Percentiles rank a stretch among this genome's conserved stretches.
Evolutionary conservation across 2,888 invertebrate species (phyloP).

Genomic region (Antitype chi): DNA sequence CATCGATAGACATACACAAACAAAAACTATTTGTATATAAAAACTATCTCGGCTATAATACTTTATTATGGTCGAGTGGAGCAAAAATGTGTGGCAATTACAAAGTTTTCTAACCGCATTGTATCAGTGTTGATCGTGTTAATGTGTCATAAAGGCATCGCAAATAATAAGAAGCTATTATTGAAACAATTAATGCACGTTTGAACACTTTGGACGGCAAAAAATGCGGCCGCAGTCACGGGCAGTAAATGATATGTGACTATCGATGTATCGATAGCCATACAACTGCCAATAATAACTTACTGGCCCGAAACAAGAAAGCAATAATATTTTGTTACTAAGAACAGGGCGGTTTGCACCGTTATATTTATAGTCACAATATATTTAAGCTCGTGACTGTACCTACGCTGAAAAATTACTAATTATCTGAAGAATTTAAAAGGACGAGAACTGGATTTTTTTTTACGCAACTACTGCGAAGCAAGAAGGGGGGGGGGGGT

Average conservation of each 20-base stretch:
- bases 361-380: constrained; percentile 36
- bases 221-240: constrained; percentile 41
- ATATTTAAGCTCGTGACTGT: constrained; percentile 18
- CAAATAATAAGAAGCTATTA: constrained; percentile 62
- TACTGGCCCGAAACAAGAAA: constrained; percentile 25
- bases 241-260: constrained; percentile 28
- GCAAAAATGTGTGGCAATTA: constrained; percentile 67
- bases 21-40: constrained; percentile 61
- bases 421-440: background rate
- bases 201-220: constrained; percentile 13
- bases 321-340: constrained; percentile 44
- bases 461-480: too few species aligned
- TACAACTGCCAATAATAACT: constrained; percentile 37
- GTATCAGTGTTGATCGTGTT: constrained; percentile 55
- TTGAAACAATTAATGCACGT: constrained; percentile 47
- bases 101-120: constrained; percentile 65
- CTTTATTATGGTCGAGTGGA: constrained; percentile 64
- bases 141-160: constrained; percentile 66
- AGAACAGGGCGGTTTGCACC: constrained; percentile 26
- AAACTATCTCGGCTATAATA: constrained; percentile 53
- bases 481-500: too few species aligned
- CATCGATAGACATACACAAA: constrained; percentile 28
- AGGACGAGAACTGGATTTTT: background rate
- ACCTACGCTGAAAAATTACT: constrained; percentile 6
- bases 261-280: constrained; percentile 20